Percentiles rank a stretch among this genome's conserved stretches.
These are phyloP conservation scores for Aphaenogaster rudis DNA, from an alignment of 1,140 invertebrate species.

Conservation along the genomic window DNA sequence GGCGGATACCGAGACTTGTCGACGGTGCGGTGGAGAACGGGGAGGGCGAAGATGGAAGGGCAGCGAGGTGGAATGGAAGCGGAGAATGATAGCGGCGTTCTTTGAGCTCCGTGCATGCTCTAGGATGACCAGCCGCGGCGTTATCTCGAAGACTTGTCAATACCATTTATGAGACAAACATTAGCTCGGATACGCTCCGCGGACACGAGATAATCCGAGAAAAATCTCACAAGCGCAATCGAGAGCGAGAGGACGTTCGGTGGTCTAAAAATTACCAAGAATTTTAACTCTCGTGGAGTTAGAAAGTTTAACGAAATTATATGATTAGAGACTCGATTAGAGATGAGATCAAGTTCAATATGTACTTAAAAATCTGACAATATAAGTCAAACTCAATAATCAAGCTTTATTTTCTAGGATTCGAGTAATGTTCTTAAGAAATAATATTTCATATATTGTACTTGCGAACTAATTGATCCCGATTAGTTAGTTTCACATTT, in stretches of 20 bases:
- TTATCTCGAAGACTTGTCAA: slow-evolving; percentile 30
- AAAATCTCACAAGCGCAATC: not conserved
- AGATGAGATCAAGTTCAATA: too few species aligned
- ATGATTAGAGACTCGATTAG: too few species aligned
- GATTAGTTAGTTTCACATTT: too few species aligned
- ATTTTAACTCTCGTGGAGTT: not conserved
- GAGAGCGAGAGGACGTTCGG: not conserved
- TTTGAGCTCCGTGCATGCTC: slow-evolving; percentile 10
- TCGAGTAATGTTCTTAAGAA: too few species aligned
- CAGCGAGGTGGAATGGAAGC: not conserved
- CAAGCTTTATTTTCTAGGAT: too few species aligned
- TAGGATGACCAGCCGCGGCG: not conserved
- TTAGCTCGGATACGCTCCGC: not conserved
- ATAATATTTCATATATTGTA: too few species aligned
- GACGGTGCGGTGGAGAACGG: not conserved
- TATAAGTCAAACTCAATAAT: too few species aligned
- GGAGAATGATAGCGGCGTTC: slow-evolving; percentile 28
- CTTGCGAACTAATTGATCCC: too few species aligned
- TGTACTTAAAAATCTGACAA: too few species aligned
- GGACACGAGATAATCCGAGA: not conserved
- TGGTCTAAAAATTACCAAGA: not conserved
- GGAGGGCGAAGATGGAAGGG: not conserved
- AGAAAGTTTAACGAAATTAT: not conserved
- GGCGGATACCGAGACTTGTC: not conserved
- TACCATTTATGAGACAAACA: slow-evolving; percentile 34